Base-by-base conservation (phyloP, 1,140 invertebrate species). In the Metaphire vulgaris region DNA sequence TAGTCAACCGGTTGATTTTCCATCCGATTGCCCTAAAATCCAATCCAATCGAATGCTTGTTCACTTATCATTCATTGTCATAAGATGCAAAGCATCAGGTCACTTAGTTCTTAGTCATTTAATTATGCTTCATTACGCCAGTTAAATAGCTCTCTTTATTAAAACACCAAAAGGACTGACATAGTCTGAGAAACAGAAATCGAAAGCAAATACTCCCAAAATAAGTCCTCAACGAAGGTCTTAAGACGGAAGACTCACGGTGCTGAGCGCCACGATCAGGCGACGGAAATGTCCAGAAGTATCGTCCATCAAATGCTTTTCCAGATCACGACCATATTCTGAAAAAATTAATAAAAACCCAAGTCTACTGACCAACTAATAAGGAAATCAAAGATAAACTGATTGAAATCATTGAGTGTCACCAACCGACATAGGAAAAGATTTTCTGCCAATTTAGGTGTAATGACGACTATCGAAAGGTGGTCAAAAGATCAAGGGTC, bases 241-340 rank as follows among this genome's bases (percentile, higher is more conserved):
- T 21, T 21, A 56, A 56, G 41, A 56, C 0, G 1, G 0, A 28
- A 29, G 14, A 14, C 56, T 74, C n/a, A 76, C 76, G 30, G 76
- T 73, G 28, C 77, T 41, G 31, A 80, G 41, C 12, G 80, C 76
- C 15, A 81, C 74, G 1, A 80, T 69, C 28, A 81, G 71, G 72
- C 78, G 69, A 69, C 72, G 75, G 68, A 80, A 80, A 56, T 80
- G 70, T 28, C 80, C 80, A 0, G 72, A 74, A 34, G 80, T 80
- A 69, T 81, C 80, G 33, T 72, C 66, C 28, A 75, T 69, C 28
- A 81, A 74, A 72, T 81, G 80, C 69, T 80, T 78, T 66, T 81
- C 80, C 21, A 81, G 56, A 41, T 76, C 74, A 67, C 78, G 67
- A 30, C 33, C 71, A 31, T 72, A 80, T 41, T 73, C 74, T 78